Percentiles rank a stretch among this genome's conserved stretches.
Evolutionary conservation across 2,888 invertebrate species (phyloP).

Genomic region (Folsomia candida): DNA sequence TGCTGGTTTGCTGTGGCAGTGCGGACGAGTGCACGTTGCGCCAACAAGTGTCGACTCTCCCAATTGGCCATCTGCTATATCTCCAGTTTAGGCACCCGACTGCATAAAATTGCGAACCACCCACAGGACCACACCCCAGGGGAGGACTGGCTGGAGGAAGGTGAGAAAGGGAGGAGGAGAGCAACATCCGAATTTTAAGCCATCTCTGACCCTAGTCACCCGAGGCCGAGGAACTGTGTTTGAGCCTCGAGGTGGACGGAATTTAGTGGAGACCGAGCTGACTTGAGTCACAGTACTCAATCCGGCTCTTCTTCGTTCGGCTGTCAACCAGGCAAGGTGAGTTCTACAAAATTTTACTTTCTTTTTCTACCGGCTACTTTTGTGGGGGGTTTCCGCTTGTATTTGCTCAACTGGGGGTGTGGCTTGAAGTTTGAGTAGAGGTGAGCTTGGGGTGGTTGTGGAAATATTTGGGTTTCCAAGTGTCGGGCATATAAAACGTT

Average conservation of each 20-base stretch:
- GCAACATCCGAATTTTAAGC: too few species aligned
- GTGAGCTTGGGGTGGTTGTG: background rate
- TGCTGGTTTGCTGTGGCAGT: too few species aligned
- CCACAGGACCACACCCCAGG: too few species aligned
- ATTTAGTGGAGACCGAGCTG: constrained; percentile 22
- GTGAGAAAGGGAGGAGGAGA: too few species aligned
- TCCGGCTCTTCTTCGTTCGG: constrained; percentile 49
- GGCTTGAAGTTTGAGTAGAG: background rate
- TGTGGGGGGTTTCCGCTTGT: background rate
- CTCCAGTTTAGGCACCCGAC: background rate
- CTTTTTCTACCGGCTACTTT: constrained; percentile 15
- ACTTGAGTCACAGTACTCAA: constrained; percentile 23
- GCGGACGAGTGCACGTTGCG: too few species aligned
- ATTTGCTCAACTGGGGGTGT: background rate
- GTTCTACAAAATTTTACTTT: too few species aligned
- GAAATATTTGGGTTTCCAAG: too few species aligned
- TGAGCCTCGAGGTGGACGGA: constrained; percentile 16
- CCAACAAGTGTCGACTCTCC: constrained; percentile 7
- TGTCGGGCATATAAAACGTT: too few species aligned
- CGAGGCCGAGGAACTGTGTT: background rate
- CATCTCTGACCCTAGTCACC: background rate
- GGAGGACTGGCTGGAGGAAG: too few species aligned
- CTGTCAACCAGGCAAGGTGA: constrained; percentile 50
- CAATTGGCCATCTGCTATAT: too few species aligned
- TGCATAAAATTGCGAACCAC: background rate